Evolutionary conservation across 2,888 invertebrate genomes (phyloP).

Genomic region (Operophtera brumata): DNA sequence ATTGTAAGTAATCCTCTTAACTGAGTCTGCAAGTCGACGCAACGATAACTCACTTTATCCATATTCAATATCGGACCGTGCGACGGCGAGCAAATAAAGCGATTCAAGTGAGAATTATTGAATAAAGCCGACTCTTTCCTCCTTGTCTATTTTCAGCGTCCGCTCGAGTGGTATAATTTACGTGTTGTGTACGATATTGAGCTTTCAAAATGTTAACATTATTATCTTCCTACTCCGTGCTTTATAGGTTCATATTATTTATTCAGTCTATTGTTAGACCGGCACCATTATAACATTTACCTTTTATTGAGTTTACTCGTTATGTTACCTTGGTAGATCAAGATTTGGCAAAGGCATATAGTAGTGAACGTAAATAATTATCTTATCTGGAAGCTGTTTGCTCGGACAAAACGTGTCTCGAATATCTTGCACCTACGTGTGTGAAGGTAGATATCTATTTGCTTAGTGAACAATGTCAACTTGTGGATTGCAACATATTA

Average conservation of each 20-base stretch:
- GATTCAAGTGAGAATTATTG: constrained; percentile 78
- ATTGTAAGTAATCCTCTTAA: constrained; percentile 78
- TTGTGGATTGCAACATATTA: neutral
- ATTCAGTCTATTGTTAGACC: too few species aligned
- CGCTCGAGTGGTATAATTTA: constrained; percentile 65
- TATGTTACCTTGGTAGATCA: too few species aligned
- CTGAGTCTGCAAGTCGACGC: constrained; percentile 66
- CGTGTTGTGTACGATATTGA: constrained; percentile 64
- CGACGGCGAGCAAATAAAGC: constrained; percentile 76
- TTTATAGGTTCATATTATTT: neutral
- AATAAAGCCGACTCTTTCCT: constrained; percentile 71
- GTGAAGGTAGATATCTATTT: constrained; percentile 1
- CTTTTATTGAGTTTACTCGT: too few species aligned
- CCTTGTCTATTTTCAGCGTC: constrained; percentile 70
- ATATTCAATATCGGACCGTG: constrained; percentile 79
- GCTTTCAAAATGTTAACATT: constrained; percentile 47
- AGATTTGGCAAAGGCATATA: neutral
- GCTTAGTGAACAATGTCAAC: neutral
- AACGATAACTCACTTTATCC: constrained; percentile 77
- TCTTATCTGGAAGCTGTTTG: constrained; percentile 38
- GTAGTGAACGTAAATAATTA: constrained; percentile 5
- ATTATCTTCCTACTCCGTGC: neutral
- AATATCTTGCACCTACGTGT: constrained; percentile 26
- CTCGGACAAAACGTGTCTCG: constrained; percentile 42
- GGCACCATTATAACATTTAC: too few species aligned